Base-by-base conservation (phyloP, 2,888 invertebrate genomes). In the Heteropelma amictum region DNA sequence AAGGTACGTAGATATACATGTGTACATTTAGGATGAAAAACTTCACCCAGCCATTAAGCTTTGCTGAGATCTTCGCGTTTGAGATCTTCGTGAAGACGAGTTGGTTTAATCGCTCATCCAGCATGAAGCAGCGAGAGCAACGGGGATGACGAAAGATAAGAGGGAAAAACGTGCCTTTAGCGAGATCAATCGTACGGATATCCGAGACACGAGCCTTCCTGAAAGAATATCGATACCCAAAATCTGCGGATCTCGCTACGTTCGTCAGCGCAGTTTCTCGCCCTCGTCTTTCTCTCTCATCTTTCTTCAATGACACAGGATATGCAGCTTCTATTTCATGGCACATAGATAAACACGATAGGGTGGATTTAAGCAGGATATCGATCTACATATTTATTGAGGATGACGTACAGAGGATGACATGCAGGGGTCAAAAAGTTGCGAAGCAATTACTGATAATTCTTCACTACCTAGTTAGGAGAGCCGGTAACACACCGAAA, bases 181-280 rank as follows among this genome's bases (percentile, higher is more conserved):
- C 76, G 81, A 80, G 88, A 88, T 88, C 81, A 82, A 81, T 77
- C 80, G 76, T 60, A 53, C 73, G 82, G 87, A 88, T 88, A 87
- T 77, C 82, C 67, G 75, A 74, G 56, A 73, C 69, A 74, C 79
- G 80, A 81, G 79, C 80, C 81, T 84, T 83, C 84, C 64, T 70
- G 79, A 79, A n/a, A 80, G 82, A 40, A 12, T 85, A 83, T 76
- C 78, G 38, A 30, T 67, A 65, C n/a, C n/a, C 70, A 40, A 61
- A 79, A 76, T 71, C 75, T 69, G 60, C 49, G 53, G 38, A 72
- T 64, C 63, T 58, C 42, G 17, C 49, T 33, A 26, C 49, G 45
- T 21, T 47, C 53, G 63, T 40, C 69, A 61, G 23, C 30, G 63
- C 26, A 53, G 19, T 8, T 49, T 30, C 33, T 35, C 33, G 5